Conservation (phyloP, 2,113 vertebrate genomes). For the Pithys albifrons region DNA sequence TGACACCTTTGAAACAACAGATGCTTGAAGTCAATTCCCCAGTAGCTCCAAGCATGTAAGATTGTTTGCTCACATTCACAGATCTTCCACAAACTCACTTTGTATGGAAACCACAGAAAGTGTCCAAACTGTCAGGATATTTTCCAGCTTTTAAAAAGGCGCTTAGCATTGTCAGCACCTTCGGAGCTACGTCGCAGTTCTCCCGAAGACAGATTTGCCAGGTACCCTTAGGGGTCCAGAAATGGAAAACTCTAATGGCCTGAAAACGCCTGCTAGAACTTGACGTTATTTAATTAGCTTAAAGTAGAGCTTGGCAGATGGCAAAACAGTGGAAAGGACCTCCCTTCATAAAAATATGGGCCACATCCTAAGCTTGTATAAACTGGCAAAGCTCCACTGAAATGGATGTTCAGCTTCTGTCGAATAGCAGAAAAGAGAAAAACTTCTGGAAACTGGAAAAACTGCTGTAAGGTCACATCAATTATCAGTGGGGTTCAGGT, state of each 20-base stretch:
- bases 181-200: not conserved
- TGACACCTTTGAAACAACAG: not conserved
- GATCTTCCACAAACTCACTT: not conserved
- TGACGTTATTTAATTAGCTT: constrained; percentile 1
- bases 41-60: not conserved
- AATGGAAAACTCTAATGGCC: constrained; percentile 12
- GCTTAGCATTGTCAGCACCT: not conserved
- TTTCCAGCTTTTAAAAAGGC: not conserved
- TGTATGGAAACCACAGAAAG: not conserved
- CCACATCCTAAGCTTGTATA: constrained; percentile 49
- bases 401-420: constrained; percentile 16
- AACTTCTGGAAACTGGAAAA: constrained; percentile 4
- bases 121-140: not conserved
- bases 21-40: not conserved
- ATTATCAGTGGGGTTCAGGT: not conserved
- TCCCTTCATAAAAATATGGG: constrained; percentile 52
- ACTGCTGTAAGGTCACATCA: not conserved
- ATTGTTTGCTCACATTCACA: not conserved
- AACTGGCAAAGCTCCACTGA: constrained; percentile 33
- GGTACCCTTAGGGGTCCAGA: not conserved
- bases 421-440: not conserved
- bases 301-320: constrained; percentile 39
- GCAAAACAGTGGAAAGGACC: constrained; percentile 48
- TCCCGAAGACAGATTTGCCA: not conserved
- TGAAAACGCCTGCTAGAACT: constrained; percentile 14